phyloP scores from a whole-genome alignment of 2,888 invertebrate species.

The Elmis aenea region DNA sequence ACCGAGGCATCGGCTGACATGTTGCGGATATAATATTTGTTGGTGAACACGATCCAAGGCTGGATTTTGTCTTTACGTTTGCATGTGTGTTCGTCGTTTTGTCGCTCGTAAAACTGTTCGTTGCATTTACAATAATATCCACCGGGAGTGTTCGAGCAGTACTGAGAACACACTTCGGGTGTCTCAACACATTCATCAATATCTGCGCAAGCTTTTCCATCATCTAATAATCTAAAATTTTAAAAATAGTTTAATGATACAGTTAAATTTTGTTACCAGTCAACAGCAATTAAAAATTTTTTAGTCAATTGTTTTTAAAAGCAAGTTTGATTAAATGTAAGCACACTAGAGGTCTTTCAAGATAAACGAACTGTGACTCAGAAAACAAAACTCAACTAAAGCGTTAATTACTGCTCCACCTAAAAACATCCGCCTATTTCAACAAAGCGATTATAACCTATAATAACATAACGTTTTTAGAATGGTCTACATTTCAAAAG shows the following conservation, averaged over 20 bases:
- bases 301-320: too few species aligned
- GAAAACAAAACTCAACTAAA: too few species aligned
- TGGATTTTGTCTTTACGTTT: slow-evolving; percentile 76
- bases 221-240: slow-evolving; percentile 68
- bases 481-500: too few species aligned
- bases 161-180: slow-evolving; percentile 89
- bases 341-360: too few species aligned
- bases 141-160: slow-evolving; percentile 93
- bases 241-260: too few species aligned
- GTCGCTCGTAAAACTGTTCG: slow-evolving; percentile 82
- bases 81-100: slow-evolving; percentile 82
- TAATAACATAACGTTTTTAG: too few species aligned
- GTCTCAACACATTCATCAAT: slow-evolving; percentile 85
- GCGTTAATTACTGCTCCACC: too few species aligned
- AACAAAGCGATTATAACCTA: slow-evolving; percentile 7
- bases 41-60: slow-evolving; percentile 92
- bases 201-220: slow-evolving; percentile 89
- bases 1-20: slow-evolving; percentile 84
- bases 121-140: slow-evolving; percentile 95
- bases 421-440: not conserved
- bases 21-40: slow-evolving; percentile 95
- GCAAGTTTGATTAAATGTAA: too few species aligned
- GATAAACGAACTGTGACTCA: too few species aligned
- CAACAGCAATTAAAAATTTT: too few species aligned
- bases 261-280: too few species aligned